These are phyloP conservation scores for Fabriciana adippe DNA, from an alignment of 2,888 invertebrate genomes.

Conservation along the genomic window DNA sequence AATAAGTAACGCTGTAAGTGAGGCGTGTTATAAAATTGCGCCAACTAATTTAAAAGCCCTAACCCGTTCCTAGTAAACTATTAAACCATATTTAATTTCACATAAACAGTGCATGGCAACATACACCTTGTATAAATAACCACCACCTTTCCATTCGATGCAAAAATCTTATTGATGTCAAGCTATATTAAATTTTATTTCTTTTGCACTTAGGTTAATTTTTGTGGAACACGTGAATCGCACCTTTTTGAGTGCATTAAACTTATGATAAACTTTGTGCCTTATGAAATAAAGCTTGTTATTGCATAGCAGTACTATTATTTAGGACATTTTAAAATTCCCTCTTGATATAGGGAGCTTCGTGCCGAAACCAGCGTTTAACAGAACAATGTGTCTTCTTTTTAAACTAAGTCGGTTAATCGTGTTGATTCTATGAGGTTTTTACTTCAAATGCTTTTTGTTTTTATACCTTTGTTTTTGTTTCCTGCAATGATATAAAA, in stretches of 20 bases:
- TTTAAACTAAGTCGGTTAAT: constrained; percentile 68
- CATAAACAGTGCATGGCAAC: constrained; percentile 71
- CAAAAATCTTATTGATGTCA: constrained; percentile 50
- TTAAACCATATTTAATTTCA: constrained; percentile 76
- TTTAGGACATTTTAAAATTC: constrained; percentile 60
- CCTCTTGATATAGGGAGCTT: constrained; percentile 67
- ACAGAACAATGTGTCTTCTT: constrained; percentile 72
- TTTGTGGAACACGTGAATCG: constrained; percentile 48
- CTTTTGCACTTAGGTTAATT: constrained; percentile 50
- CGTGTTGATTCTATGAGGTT: constrained; percentile 55
- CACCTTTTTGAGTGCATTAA: constrained; percentile 40
- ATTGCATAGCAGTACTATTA: constrained; percentile 45
- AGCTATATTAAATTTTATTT: constrained; percentile 58
- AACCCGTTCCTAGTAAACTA: constrained; percentile 72
- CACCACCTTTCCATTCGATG: constrained; percentile 57
- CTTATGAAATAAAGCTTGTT: constrained; percentile 46
- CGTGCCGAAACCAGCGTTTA: constrained; percentile 80
- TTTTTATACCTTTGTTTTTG: constrained; percentile 11
- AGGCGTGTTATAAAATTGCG: constrained; percentile 45
- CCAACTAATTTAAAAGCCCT: constrained; percentile 56
- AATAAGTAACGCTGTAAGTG: constrained; percentile 25
- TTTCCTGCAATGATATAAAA: constrained; percentile 17
- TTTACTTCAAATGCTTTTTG: constrained; percentile 27
- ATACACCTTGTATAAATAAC: constrained; percentile 68
- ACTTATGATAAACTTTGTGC: constrained; percentile 47